Conservation (phyloP, 2,797 vertebrate genomes). For the Salmo trutta region DNA sequence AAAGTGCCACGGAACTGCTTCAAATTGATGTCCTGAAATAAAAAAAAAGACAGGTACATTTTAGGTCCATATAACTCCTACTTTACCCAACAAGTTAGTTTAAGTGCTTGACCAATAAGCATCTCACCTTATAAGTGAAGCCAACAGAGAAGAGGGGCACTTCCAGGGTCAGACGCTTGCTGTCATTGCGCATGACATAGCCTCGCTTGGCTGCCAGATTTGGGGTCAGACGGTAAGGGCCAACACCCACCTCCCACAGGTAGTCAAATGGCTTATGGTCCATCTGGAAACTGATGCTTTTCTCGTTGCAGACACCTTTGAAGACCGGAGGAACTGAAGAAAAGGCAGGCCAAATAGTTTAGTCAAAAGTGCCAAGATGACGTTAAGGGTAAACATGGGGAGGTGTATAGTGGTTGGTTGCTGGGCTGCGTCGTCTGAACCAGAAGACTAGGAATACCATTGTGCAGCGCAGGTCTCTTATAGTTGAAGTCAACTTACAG, state of each 20-base stretch:
- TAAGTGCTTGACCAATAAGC: background rate
- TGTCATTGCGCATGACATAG: constrained; percentile 69
- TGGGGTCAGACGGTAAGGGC: constrained; percentile 58
- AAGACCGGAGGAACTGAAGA: constrained; percentile 54
- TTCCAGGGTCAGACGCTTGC: constrained; percentile 62
- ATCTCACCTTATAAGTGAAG: constrained; percentile 69
- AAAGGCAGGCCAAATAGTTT: background rate
- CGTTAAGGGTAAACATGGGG: no score
- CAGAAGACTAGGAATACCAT: no score
- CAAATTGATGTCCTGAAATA: constrained; percentile 60
- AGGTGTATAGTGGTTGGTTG: no score
- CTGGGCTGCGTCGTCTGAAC: no score
- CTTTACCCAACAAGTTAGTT: background rate
- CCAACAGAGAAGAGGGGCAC: constrained; percentile 75
- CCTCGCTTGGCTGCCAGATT: constrained; percentile 57
- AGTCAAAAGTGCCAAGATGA: no score
- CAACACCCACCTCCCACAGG: constrained; percentile 71
- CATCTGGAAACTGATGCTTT: constrained; percentile 61
- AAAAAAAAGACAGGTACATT: background rate
- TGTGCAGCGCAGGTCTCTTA: no score
- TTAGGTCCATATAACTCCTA: background rate
- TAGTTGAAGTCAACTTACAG: constrained; percentile 68
- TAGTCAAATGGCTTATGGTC: constrained; percentile 52
- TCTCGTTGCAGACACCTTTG: constrained; percentile 38
- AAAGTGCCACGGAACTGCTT: constrained; percentile 64